Evolutionary conservation across 2,797 vertebrate genomes (phyloP).

Genomic region (Florisuga fusca): DNA sequence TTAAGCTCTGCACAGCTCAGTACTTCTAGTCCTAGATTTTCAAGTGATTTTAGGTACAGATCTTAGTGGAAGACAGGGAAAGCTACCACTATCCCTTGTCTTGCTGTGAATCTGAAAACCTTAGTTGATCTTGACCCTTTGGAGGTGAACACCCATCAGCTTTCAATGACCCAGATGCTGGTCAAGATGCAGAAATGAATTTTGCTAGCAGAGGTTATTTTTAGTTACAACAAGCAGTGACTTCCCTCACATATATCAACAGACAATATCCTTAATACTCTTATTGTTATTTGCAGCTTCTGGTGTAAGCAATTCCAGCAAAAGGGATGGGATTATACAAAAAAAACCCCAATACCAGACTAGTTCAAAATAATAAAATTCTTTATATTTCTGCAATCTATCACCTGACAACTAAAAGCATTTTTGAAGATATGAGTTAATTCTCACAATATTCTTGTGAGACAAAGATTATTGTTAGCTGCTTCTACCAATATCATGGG

Average conservation of each 20-base stretch:
- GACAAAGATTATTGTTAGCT: conserved; percentile 13
- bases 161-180: background rate
- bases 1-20: background rate
- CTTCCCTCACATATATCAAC: background rate
- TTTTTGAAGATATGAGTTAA: conserved; percentile 30
- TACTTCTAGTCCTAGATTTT: background rate
- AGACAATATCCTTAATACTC: background rate
- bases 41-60: background rate
- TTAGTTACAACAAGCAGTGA: background rate
- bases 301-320: background rate
- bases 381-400: background rate
- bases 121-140: background rate
- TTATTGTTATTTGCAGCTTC: background rate
- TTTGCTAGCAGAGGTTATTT: background rate
- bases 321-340: background rate
- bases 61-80: background rate
- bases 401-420: background rate
- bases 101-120: background rate
- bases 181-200: background rate
- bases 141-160: background rate
- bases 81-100: background rate
- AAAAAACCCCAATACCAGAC: background rate
- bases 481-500: conserved; percentile 32
- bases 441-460: conserved; percentile 3
- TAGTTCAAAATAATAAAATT: conserved; percentile 3